Base-by-base conservation (phyloP, 2,888 invertebrate species). In the Chrysodeixis includens region DNA sequence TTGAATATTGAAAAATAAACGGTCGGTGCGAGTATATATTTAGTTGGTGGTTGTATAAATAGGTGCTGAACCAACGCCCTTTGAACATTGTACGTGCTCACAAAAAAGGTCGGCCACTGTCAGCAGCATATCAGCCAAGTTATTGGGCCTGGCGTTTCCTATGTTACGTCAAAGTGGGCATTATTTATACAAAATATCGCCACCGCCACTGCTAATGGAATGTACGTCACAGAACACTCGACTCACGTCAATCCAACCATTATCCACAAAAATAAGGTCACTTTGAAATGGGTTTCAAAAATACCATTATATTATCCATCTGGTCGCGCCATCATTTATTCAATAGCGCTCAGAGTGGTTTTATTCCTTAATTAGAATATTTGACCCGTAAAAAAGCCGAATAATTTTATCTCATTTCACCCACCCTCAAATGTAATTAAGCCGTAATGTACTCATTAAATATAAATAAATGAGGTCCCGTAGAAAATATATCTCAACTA, bases 321-420 rank as follows among this genome's bases (percentile, higher is more conserved):
- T 75, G 79, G 76, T 59, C 76, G 75, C 79, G 79, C 77, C 85
- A 91, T 92, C 83, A 89, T 88, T 91, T 89, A 92, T 92, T 90
- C 83, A 89, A 79, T 81, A 82, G 80, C 78, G 83, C 82, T 76
- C 81, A 77, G 78, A 83, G 79, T 59, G 79, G 76, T 74, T 82
- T 78, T 75, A 74, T 77, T 76, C 56, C 66, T 65, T 75, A 78
- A 78, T 78, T 64, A 56, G 53, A 56, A 20, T 35, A 51, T 55
- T 32, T 30, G 35, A 49, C 55, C 14, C 18, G 16, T 30, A 62
- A 62, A 73, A 62, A 65, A 58, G 8, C 54, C 8, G 59, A 62
- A 63, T 79, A 74, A 76, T 78, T 79, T 63, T 12, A 62, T 65
- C 22, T 30, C 22, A 30, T 54, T 55, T 46, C 71, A 74, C 74